Percentiles rank a stretch among this genome's conserved stretches.
Evolutionary conservation across 2,888 invertebrate genomes (phyloP).

Genomic region (Pristionchus exspectatus): DNA sequence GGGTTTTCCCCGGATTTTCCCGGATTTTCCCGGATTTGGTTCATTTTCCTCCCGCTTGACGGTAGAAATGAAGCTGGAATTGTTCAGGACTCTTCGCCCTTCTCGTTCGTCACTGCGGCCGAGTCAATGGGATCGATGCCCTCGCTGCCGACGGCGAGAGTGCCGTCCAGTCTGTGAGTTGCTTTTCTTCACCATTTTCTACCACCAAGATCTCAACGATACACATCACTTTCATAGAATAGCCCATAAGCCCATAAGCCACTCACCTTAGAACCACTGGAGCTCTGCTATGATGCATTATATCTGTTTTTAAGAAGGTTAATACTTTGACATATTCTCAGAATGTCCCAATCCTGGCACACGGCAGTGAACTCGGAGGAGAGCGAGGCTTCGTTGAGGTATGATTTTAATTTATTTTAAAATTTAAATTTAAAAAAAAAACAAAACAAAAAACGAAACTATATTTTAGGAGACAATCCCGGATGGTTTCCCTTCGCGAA

Average conservation of each 20-base stretch:
- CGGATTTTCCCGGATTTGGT: too few species aligned
- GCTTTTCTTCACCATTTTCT: neutral
- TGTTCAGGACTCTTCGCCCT: slow-evolving; percentile 3
- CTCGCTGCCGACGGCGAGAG: neutral
- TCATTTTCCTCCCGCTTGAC: too few species aligned
- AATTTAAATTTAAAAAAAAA: neutral
- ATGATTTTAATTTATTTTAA: too few species aligned
- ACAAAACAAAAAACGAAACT: neutral
- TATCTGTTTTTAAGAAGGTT: too few species aligned
- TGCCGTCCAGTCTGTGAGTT: slow-evolving; percentile 25
- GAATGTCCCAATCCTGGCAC: slow-evolving; percentile 57
- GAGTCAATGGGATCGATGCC: slow-evolving; percentile 44
- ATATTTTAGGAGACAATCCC: slow-evolving; percentile 53
- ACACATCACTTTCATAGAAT: too few species aligned
- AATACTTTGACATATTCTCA: too few species aligned
- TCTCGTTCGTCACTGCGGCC: slow-evolving; percentile 37
- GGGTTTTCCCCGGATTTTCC: too few species aligned
- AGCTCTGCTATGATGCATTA: too few species aligned
- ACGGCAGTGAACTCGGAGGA: slow-evolving; percentile 55
- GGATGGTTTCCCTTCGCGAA: slow-evolving; percentile 60
- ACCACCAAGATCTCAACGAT: too few species aligned
- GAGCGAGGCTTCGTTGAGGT: slow-evolving; percentile 39
- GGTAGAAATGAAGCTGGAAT: too few species aligned
- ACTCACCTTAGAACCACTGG: too few species aligned
- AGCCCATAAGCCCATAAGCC: too few species aligned